Percentiles rank a stretch among this genome's conserved stretches.
These are phyloP conservation scores for Parambassis ranga DNA, from an alignment of 2,797 vertebrate species.

Conservation along the genomic window DNA sequence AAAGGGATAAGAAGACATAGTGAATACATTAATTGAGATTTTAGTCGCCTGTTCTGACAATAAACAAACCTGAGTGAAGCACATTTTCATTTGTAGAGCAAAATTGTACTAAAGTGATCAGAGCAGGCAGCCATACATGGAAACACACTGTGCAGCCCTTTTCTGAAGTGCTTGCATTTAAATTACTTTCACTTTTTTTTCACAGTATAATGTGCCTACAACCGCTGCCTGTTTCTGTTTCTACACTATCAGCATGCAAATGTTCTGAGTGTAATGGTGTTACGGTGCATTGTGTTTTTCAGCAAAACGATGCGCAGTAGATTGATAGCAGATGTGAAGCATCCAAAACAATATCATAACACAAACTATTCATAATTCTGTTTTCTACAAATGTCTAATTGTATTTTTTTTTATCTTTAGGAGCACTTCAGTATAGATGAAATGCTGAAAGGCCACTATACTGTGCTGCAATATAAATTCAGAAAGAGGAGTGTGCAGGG, in stretches of 20 bases:
- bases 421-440: not conserved
- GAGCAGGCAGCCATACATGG: not conserved
- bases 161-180: not conserved
- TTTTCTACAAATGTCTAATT: not conserved
- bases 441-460: slow-evolving; percentile 21
- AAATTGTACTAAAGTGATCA: slow-evolving; percentile 14
- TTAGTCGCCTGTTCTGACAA: slow-evolving; percentile 29
- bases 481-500: slow-evolving; percentile 25
- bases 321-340: slow-evolving; percentile 7
- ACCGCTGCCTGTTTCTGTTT: not conserved
- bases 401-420: not conserved
- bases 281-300: slow-evolving; percentile 14
- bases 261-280: slow-evolving; percentile 26
- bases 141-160: not conserved
- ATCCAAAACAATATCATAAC: slow-evolving; percentile 2
- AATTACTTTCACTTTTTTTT: not conserved
- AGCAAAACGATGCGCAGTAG: not conserved
- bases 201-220: not conserved
- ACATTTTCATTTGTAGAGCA: slow-evolving; percentile 8
- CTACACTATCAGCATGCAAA: slow-evolving; percentile 13
- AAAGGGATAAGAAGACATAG: slow-evolving; percentile 26
- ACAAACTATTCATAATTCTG: slow-evolving; percentile 5
- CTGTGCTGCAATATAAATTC: slow-evolving; percentile 38
- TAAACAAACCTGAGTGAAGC: slow-evolving; percentile 49
- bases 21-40: slow-evolving; percentile 65